These are phyloP conservation scores for Stichopus horrens DNA, from an alignment of 53 echinoderm and acorn worm species.

Conservation along the genomic window DNA sequence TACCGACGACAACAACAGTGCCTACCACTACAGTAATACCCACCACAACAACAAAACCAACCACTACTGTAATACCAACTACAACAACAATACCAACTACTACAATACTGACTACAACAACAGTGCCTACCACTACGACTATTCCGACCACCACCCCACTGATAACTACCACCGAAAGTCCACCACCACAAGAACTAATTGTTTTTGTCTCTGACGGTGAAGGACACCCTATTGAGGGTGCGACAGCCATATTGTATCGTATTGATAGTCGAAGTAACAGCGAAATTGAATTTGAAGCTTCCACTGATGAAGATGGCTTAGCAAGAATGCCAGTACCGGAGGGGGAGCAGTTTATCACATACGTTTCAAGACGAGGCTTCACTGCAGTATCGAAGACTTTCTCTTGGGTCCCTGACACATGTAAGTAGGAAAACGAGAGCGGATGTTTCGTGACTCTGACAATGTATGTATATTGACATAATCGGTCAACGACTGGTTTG, in stretches of 20 bases:
- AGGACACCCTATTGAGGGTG: background rate
- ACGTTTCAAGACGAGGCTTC: conserved; percentile 15
- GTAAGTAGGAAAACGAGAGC: background rate
- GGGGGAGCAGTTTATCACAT: conserved; percentile 20
- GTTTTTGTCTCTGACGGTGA: background rate
- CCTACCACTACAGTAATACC: background rate
- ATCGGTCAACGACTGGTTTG: too few species aligned
- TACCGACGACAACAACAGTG: background rate
- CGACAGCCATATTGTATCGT: background rate
- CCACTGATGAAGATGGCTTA: conserved; percentile 15
- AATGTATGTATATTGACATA: too few species aligned
- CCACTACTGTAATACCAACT: background rate
- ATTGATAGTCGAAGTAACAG: conserved; percentile 7
- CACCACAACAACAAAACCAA: background rate
- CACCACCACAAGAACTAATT: conserved; percentile 22
- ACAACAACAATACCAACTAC: conserved; percentile 11
- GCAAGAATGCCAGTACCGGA: conserved; percentile 19
- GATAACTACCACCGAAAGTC: background rate
- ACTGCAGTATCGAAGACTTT: background rate
- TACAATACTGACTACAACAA: background rate
- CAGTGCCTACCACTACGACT: background rate
- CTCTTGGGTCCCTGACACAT: background rate
- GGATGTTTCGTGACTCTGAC: too few species aligned
- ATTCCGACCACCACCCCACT: background rate
- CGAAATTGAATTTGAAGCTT: background rate